phyloP scores from a whole-genome alignment of 2,113 vertebrate genomes.

The Oncorhynchus masou region DNA sequence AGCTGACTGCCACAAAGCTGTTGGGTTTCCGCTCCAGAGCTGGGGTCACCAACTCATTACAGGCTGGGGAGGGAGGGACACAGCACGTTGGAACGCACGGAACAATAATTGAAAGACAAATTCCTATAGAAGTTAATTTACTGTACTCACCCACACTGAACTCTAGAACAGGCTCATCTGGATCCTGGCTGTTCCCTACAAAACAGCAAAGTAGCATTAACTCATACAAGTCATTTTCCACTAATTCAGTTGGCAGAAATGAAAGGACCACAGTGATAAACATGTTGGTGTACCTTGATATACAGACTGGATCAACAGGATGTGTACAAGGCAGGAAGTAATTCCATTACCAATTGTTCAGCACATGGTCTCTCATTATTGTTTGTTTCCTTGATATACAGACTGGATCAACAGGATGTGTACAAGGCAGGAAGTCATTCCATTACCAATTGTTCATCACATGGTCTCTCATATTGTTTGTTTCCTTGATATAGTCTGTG shows the following conservation, averaged over 20 bases:
- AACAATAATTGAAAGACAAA: background rate
- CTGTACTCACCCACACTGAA: slow-evolving; percentile 91
- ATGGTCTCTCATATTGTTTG: no score
- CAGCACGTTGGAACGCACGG: background rate
- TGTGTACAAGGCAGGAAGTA: background rate
- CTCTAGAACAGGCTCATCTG: slow-evolving; percentile 95
- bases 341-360: no score
- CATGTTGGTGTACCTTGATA: no score
- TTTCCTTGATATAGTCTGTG: no score
- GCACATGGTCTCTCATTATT: no score
- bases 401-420: no score
- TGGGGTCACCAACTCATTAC: slow-evolving; percentile 88
- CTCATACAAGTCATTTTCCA: background rate
- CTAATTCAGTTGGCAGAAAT: no score
- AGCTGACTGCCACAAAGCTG: slow-evolving; percentile 95
- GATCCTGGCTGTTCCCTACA: slow-evolving; percentile 89
- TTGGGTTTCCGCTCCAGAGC: slow-evolving; percentile 94
- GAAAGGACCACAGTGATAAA: background rate
- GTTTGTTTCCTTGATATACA: no score
- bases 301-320: no score
- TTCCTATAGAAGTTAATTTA: background rate
- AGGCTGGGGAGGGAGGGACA: slow-evolving; percentile 71
- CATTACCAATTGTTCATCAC: no score
- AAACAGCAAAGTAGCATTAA: background rate
- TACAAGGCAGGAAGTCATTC: background rate